Base-by-base conservation (phyloP, 2,888 invertebrate genomes). In the Sericinus montela region DNA sequence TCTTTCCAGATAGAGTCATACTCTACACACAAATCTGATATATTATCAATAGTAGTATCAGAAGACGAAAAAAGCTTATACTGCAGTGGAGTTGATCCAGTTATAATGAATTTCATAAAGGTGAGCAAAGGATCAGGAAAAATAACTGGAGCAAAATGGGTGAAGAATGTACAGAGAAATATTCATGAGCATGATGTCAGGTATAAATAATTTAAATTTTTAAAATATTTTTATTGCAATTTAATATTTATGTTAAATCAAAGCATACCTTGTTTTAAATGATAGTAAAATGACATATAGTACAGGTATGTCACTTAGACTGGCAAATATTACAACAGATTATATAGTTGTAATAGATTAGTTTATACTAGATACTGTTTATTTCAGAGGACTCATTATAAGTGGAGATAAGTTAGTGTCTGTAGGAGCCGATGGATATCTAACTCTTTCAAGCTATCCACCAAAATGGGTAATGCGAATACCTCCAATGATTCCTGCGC, bases 111-210 rank as follows among this genome's bases (percentile, higher is more conserved):
- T 62, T 96, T 95, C 69, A 91, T 91, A 9, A 92, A 92, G 71
- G 92, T 95, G 0, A 86, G 86, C 49, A 91, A 90, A 58, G 77
- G 69, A 13, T 85, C 83, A 53, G 90, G 90, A 9, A 73, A 82
- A 54, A 86, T 89, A 43, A 79, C 77, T 19, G 69, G 82, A 19
- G 87, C 91, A n/a, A 92, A 92, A 54, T 98, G 98, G 98, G 93
- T 97, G 0, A 94, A 94, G 67, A 93, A 94, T 60, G 90, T 94
- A 6, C 94, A 95, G 57, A 91, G 95, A 51, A 91, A 91, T 64
- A 92, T 95, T 42, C 98, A 98, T 75, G 93, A 93, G 40, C 97
- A 98, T 73, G 97, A 97, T 81, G 96, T 98, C 0, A 85, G 91
- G 84, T 88, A 71, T 34, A 10, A 0, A 13, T 5, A 36, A 11